A percentile compares a stretch with the other conserved stretches of the same genome.
phyloP scores from a whole-genome alignment of 2,888 invertebrate species.

The Tenodera sinensis region DNA sequence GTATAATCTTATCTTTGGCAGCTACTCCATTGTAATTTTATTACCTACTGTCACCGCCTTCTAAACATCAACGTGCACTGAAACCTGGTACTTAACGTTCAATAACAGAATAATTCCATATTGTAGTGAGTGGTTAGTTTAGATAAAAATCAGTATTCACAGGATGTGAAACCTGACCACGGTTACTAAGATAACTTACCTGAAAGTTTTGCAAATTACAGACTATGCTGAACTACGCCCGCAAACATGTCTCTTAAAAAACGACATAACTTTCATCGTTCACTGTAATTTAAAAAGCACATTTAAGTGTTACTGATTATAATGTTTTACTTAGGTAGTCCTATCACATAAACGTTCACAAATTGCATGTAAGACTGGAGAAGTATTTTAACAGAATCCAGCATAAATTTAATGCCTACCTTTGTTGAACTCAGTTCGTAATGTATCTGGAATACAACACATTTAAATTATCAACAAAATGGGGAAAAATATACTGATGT shows the following conservation, averaged over 20 bases:
- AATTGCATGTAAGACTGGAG: background rate
- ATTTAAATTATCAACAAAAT: no score
- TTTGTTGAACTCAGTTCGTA: no score
- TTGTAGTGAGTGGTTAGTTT: background rate
- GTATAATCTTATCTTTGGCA: background rate
- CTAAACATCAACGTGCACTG: background rate
- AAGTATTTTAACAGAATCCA: no score
- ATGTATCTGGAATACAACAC: no score
- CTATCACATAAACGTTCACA: no score
- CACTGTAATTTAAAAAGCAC: background rate
- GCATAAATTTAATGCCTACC: background rate
- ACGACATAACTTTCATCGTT: background rate
- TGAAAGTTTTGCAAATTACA: background rate
- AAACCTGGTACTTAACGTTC: background rate
- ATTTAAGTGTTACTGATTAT: background rate
- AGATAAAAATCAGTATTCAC: background rate
- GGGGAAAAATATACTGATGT: no score
- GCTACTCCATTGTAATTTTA: background rate
- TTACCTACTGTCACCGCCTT: background rate
- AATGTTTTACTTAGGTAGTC: background rate
- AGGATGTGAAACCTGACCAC: background rate
- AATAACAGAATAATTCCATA: background rate
- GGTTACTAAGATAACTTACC: background rate
- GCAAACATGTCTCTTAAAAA: background rate
- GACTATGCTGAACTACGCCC: background rate